These are phyloP conservation scores for Sebastes diaconus DNA, from an alignment of 2,797 vertebrate species.

Conservation along the genomic window DNA sequence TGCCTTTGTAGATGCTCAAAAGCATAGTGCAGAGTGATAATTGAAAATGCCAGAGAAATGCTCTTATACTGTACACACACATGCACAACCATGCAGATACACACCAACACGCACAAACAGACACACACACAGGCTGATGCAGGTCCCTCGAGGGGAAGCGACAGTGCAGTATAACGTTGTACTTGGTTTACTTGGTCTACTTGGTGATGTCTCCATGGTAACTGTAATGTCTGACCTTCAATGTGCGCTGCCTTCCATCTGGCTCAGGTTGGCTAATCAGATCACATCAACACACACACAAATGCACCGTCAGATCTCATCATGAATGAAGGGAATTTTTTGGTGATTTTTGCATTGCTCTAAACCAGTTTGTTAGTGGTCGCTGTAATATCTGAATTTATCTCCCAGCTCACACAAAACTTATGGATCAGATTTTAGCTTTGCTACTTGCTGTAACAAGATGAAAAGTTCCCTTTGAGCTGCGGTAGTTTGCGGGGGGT, in stretches of 20 bases:
- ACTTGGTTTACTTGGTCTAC: slow-evolving; percentile 63
- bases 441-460: slow-evolving; percentile 22
- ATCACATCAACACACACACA: slow-evolving; percentile 61
- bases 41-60: slow-evolving; percentile 1
- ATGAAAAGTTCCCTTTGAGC: slow-evolving; percentile 60
- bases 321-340: not conserved
- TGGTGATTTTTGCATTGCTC: not conserved
- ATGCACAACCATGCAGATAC: not conserved
- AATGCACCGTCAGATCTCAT: slow-evolving; percentile 39
- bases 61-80: not conserved
- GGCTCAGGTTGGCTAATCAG: slow-evolving; percentile 73
- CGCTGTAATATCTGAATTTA: not conserved
- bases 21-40: not conserved
- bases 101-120: too few relatives aligned
- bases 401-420: not conserved
- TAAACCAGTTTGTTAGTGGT: not conserved
- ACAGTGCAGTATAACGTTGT: slow-evolving; percentile 45
- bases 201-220: slow-evolving; percentile 78
- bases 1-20: not conserved
- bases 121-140: slow-evolving; percentile 21
- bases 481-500: slow-evolving; percentile 32
- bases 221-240: slow-evolving; percentile 82
- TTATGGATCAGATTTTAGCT: slow-evolving; percentile 13
- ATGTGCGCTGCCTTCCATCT: slow-evolving; percentile 69
- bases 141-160: slow-evolving; percentile 36